phyloP scores from a whole-genome alignment of 92 coral and sea anemone species.

The Galaxea fascicularis region DNA sequence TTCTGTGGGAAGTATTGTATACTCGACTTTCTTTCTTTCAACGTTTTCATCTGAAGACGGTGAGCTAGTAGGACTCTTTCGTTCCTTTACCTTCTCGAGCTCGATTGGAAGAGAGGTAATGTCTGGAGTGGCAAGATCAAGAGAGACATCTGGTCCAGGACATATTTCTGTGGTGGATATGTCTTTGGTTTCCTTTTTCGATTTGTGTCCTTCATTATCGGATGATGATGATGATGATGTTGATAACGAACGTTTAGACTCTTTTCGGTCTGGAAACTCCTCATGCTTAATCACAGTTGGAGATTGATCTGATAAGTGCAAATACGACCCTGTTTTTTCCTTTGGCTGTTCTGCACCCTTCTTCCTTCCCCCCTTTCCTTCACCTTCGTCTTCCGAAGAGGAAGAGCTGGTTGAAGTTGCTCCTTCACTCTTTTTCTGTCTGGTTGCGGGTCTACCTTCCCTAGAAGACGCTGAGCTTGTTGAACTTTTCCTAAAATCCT shows the following conservation, averaged over 20 bases:
- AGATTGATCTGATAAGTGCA: conserved; percentile 49
- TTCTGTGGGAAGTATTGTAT: not conserved
- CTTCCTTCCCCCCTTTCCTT: not conserved
- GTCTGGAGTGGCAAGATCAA: not conserved
- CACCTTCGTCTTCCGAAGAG: conserved; percentile 17
- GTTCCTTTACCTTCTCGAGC: not conserved
- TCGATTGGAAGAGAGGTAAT: not conserved
- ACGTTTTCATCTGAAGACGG: conserved; percentile 12
- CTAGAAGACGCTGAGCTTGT: conserved; percentile 22
- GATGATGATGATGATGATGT: conserved; percentile 12
- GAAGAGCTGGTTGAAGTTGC: conserved; percentile 34
- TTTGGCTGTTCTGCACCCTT: not conserved
- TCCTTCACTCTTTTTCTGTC: not conserved
- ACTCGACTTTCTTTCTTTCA: not conserved
- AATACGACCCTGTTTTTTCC: conserved; percentile 23
- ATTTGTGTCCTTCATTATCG: not conserved
- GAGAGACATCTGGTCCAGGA: not conserved
- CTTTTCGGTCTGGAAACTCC: not conserved
- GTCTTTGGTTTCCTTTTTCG: not conserved
- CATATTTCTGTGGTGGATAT: not conserved
- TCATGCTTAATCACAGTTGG: not conserved
- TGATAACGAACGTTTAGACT: conserved; percentile 8
- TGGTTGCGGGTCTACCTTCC: not conserved
- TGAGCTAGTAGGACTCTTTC: not conserved
- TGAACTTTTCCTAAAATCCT: conserved; percentile 28